Evolutionary conservation across 2,797 vertebrate genomes (phyloP), one percentile per base, ranked within the genome.

Genomic region (Clarias fuscus): DNA sequence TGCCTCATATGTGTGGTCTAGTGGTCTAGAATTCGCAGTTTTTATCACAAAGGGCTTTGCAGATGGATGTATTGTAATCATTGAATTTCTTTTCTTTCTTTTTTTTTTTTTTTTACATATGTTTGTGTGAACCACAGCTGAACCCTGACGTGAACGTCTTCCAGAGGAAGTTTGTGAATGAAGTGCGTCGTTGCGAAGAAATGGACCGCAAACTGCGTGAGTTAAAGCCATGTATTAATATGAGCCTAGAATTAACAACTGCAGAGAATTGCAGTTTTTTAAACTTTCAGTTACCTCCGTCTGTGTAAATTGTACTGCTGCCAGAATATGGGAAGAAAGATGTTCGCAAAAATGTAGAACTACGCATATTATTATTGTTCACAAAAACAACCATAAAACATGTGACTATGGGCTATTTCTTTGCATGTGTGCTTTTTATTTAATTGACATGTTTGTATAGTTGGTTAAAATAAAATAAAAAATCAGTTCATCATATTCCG

Each of bases 81-180:
- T 15, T 71, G 2, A 18, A 10, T 37, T 14, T 10, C n/a, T 6
- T 58, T 37, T 13, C 10, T 30, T 3, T 61, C 22, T 61, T 61
- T 33, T 86, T 53, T 14, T 53, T 13, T 53, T 6, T 40, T 43
- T 43, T 43, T 13, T 53, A 53, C 48, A 20, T 40, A 20, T 62
- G 58, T 61, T 10, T 61, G 10, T 65, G 1, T 67, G 1, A n/a
- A 67, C 43, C 18, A 67, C n/a, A 82, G 80, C n/a, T 82, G 80
- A 82, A 99, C 92, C 98, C 98, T 18, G 97, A 99, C 64, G 97
- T 99, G 83, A 99, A 99, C 53, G 98, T 99, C 79, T 99, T 99
- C 93, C 98, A 99, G 89, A 95, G 98, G 24, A 99, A 99, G 91
- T 99, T 99, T 93, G 98, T 99, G 81, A 99, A 99, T 89, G 98